These are phyloP conservation scores for Variabilichromis moorii DNA, from an alignment of 2,113 vertebrate species.

Conservation along the genomic window DNA sequence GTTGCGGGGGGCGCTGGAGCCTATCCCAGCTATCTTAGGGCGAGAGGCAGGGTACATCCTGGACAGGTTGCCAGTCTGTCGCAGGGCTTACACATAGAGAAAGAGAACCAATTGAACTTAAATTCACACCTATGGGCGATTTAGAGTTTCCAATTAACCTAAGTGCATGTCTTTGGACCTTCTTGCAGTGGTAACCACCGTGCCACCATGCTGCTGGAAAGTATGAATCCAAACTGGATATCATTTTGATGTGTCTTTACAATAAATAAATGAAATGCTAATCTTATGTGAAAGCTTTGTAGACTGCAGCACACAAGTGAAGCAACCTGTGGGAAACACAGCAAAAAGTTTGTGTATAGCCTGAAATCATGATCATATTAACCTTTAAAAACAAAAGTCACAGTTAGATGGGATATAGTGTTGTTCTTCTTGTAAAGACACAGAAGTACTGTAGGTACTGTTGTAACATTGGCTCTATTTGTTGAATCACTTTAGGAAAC, in stretches of 20 bases:
- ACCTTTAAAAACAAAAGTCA: background rate
- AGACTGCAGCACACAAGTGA: background rate
- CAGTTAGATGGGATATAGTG: background rate
- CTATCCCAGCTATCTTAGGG: background rate
- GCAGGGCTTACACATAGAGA: background rate
- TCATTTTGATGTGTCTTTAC: background rate
- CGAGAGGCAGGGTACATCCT: background rate
- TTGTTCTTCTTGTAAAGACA: background rate
- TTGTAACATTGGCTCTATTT: constrained; percentile 12
- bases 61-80: background rate
- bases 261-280: background rate
- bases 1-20: background rate
- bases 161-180: background rate
- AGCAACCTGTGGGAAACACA: background rate
- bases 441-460: background rate
- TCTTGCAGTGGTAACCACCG: background rate
- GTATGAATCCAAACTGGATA: background rate
- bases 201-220: background rate
- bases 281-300: background rate
- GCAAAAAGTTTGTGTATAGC: background rate
- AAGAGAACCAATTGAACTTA: background rate
- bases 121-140: background rate
- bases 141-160: background rate
- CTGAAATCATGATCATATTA: background rate
- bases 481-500: constrained; percentile 46